phyloP scores from a whole-genome alignment of 2,797 vertebrate genomes.

The Lutra lutra region DNA sequence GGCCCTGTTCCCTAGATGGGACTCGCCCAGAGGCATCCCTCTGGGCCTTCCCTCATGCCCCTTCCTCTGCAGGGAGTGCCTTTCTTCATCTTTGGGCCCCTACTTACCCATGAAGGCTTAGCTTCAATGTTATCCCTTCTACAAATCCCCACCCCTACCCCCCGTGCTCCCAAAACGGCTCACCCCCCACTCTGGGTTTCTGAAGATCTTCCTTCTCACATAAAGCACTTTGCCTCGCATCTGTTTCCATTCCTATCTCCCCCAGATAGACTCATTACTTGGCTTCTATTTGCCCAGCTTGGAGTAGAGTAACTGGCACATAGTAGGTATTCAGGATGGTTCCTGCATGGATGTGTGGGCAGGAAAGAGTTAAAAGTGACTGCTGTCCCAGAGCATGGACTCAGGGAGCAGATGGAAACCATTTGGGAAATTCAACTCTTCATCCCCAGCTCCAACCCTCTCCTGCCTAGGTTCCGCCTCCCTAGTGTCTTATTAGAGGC shows the following conservation, averaged over 20 bases:
- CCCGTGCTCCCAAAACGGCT: background rate
- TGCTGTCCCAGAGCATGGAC: slow-evolving; percentile 69
- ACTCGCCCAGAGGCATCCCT: background rate
- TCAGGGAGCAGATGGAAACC: slow-evolving; percentile 79
- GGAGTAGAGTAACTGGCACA: background rate
- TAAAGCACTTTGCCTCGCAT: background rate
- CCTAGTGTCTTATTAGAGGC: background rate
- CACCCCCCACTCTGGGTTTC: background rate
- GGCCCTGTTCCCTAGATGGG: background rate
- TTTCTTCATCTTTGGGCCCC: background rate
- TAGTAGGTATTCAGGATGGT: background rate
- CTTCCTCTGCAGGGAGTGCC: background rate
- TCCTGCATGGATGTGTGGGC: no score
- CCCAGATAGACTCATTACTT: background rate
- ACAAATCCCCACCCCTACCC: background rate
- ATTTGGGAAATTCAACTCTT: slow-evolving; percentile 70
- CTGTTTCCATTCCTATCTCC: background rate
- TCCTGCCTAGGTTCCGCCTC: slow-evolving; percentile 75
- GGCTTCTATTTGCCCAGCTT: background rate
- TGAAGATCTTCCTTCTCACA: background rate
- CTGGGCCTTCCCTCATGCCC: background rate
- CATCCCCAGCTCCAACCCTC: slow-evolving; percentile 66
- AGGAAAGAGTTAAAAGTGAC: slow-evolving; percentile 64
- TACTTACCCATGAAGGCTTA: background rate
- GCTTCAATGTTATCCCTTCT: background rate